Conservation (phyloP, 2,797 vertebrate genomes). For the Chelidonichthys spinosus region DNA sequence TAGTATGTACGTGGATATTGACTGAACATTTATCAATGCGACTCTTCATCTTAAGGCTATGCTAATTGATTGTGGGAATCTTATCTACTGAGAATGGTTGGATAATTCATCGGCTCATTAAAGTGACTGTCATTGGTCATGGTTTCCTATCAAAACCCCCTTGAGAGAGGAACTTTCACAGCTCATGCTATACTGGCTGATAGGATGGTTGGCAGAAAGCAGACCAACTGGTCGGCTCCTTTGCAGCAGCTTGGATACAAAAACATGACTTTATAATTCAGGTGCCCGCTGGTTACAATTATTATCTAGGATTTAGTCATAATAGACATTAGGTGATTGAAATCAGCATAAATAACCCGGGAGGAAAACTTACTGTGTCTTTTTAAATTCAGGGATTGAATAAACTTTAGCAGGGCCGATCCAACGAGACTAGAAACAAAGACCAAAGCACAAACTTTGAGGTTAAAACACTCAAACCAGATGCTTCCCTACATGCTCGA, state of each 20-base stretch:
- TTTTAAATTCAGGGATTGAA: constrained; percentile 31
- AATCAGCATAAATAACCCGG: constrained; percentile 13
- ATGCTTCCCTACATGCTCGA: not conserved
- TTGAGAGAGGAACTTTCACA: constrained; percentile 20
- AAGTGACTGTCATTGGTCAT: not conserved
- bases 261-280: constrained; percentile 25
- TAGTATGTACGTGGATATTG: not conserved
- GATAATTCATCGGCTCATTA: not conserved
- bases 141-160: constrained; percentile 9
- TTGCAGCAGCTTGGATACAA: constrained; percentile 22
- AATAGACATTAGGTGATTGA: constrained; percentile 1
- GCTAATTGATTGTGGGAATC: not conserved
- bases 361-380: not conserved
- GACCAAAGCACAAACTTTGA: constrained; percentile 1
- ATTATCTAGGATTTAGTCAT: constrained; percentile 12
- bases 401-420: constrained; percentile 7
- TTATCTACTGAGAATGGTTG: not conserved
- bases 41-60: constrained; percentile 9
- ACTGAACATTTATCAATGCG: constrained; percentile 5
- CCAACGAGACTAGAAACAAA: not conserved
- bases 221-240: constrained; percentile 10
- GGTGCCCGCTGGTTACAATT: constrained; percentile 17
- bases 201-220: constrained; percentile 13
- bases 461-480: constrained; percentile 2
- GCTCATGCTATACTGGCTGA: constrained; percentile 11